Conservation (phyloP, 2,888 invertebrate genomes). For the Leptinotarsa peninsularis region DNA sequence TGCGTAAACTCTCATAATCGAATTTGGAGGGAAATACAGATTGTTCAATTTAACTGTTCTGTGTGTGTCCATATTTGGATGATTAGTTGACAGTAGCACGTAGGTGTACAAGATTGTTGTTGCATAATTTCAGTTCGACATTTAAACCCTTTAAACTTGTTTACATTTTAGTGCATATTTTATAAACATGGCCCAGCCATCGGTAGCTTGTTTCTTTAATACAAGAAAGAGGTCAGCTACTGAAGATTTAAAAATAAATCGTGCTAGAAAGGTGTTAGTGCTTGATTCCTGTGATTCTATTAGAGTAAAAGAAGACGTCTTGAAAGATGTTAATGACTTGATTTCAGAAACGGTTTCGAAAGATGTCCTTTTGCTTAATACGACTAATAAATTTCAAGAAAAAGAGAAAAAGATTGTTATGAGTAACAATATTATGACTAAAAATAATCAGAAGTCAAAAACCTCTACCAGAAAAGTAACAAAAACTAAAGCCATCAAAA, state of each 20-base stretch:
- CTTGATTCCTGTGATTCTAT: slow-evolving; percentile 54
- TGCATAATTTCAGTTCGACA: slow-evolving; percentile 28
- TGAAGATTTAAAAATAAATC: slow-evolving; percentile 71
- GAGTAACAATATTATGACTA: slow-evolving; percentile 45
- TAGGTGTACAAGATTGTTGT: too few species aligned
- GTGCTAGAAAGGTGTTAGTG: slow-evolving; percentile 68
- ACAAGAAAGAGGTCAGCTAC: slow-evolving; percentile 80
- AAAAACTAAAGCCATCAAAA: slow-evolving; percentile 48
- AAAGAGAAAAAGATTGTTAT: slow-evolving; percentile 44
- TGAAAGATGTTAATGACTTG: slow-evolving; percentile 25
- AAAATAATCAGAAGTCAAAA: slow-evolving; percentile 31
- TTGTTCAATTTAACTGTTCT: too few species aligned
- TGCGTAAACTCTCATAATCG: too few species aligned
- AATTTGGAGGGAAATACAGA: too few species aligned
- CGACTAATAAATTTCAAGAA: slow-evolving; percentile 46
- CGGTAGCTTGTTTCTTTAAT: slow-evolving; percentile 80
- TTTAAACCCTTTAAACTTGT: slow-evolving; percentile 57
- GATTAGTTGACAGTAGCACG: too few species aligned
- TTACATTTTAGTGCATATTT: slow-evolving; percentile 46
- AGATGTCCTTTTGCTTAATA: slow-evolving; percentile 30
- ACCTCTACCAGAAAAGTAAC: slow-evolving; percentile 35
- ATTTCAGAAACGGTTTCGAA: slow-evolving; percentile 26
- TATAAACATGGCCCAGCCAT: slow-evolving; percentile 79
- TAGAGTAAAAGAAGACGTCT: slow-evolving; percentile 41
- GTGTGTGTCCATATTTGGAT: too few species aligned